phyloP scores from a whole-genome alignment of 2,797 vertebrate species.

The Argya squamiceps region DNA sequence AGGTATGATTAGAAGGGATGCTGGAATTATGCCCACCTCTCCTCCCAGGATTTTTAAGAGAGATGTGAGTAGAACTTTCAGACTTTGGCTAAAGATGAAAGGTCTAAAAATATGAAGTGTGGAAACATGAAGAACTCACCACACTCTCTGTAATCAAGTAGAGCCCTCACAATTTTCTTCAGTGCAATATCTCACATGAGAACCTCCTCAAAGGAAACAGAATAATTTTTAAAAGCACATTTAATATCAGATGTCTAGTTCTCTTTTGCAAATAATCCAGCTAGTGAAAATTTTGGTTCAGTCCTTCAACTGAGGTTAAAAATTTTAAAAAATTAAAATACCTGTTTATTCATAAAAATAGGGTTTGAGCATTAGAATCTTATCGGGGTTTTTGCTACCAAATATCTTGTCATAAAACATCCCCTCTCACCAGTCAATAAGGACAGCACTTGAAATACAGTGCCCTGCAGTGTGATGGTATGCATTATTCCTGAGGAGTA shows the following conservation, averaged over 20 bases:
- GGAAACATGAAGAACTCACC: not conserved
- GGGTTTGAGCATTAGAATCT: not conserved
- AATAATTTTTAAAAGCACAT: not conserved
- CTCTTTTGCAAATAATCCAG: not conserved
- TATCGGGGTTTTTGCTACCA: not conserved
- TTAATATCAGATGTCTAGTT: not conserved
- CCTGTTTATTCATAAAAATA: not conserved
- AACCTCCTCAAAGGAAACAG: not conserved
- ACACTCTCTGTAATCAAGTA: not conserved
- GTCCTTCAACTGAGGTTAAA: not conserved
- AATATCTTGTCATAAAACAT: not conserved
- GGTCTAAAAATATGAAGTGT: slow-evolving; percentile 3
- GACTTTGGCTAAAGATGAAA: slow-evolving; percentile 54
- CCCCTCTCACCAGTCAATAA: not conserved
- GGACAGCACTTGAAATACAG: not conserved
- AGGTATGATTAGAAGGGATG: slow-evolving; percentile 26
- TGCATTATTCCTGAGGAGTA: not conserved
- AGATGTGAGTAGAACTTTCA: slow-evolving; percentile 17
- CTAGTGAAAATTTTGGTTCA: not conserved
- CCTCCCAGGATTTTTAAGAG: slow-evolving; percentile 43
- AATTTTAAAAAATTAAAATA: not conserved
- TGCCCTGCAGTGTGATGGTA: not conserved
- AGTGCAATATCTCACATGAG: not conserved
- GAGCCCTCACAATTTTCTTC: not conserved
- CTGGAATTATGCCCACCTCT: slow-evolving; percentile 30